phyloP scores from a whole-genome alignment of 2,797 vertebrate genomes.

The Diglossa cyanea region DNA sequence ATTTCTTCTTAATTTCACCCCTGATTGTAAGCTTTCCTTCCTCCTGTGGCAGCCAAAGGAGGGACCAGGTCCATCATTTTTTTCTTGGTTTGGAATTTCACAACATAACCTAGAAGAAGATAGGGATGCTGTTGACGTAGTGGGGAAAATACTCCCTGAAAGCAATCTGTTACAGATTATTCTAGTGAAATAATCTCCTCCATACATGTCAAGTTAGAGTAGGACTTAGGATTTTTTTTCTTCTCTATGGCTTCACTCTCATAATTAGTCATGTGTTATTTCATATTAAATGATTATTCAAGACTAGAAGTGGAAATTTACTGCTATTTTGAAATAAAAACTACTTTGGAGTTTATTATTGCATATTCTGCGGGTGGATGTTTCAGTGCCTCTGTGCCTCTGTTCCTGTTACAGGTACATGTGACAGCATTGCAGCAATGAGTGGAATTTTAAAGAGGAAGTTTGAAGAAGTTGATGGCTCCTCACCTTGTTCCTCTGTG shows the following conservation, averaged over 20 bases:
- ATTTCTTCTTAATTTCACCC: not conserved
- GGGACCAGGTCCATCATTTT: not conserved
- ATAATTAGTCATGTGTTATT: not conserved
- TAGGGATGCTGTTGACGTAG: not conserved
- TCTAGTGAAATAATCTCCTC: not conserved
- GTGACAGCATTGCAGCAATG: conserved; percentile 80
- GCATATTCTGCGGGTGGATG: not conserved
- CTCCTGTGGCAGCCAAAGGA: not conserved
- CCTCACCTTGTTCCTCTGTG: conserved; percentile 91
- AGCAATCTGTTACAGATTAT: not conserved
- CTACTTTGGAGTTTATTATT: conserved; percentile 12
- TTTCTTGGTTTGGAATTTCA: not conserved
- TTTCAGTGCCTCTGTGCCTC: conserved; percentile 23
- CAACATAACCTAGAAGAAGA: not conserved
- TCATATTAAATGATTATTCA: not conserved
- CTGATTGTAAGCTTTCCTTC: not conserved
- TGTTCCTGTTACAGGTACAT: conserved; percentile 73
- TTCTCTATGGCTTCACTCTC: not conserved
- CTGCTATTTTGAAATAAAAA: not conserved
- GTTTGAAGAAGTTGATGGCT: conserved; percentile 97
- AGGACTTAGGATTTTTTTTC: not conserved
- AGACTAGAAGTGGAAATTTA: not conserved
- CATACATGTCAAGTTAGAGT: not conserved
- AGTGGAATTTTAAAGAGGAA: conserved; percentile 95
- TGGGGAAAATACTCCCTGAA: not conserved